phyloP scores from a whole-genome alignment of 2,888 invertebrate genomes.

The Galeruca laticollis region DNA sequence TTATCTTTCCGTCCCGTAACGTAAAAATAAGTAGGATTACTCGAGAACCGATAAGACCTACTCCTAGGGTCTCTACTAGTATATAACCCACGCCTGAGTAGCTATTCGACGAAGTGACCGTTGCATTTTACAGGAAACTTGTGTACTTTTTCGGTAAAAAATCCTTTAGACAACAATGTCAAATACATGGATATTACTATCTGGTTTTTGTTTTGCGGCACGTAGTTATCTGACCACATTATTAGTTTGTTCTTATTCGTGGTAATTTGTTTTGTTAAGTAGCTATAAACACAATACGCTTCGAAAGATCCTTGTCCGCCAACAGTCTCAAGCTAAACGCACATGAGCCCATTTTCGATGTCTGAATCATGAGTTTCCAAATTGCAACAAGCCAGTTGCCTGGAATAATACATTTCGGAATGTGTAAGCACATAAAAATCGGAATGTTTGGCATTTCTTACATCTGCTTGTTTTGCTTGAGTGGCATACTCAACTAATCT shows the following conservation, averaged over 20 bases:
- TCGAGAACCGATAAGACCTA: no score
- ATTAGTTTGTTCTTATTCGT: no score
- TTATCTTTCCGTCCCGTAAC: no score
- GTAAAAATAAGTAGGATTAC: no score
- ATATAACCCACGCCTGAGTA: no score
- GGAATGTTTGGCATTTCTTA: slow-evolving; percentile 25
- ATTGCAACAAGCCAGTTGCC: no score
- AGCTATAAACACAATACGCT: slow-evolving; percentile 4
- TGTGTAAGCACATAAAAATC: slow-evolving; percentile 10
- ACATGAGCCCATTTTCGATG: not conserved
- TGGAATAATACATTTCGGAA: slow-evolving; percentile 18
- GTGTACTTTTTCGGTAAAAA: slow-evolving; percentile 22
- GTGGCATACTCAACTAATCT: slow-evolving; percentile 25
- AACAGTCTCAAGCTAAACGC: no score
- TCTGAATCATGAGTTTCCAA: slow-evolving; percentile 28
- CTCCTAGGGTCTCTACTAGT: no score
- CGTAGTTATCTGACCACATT: no score
- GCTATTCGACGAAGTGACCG: no score
- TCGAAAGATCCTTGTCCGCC: not conserved
- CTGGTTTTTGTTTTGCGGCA: no score
- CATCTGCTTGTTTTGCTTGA: no score
- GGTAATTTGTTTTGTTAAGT: not conserved
- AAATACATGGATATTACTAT: slow-evolving; percentile 13
- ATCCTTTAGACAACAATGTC: slow-evolving; percentile 11
- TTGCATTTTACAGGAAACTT: slow-evolving; percentile 26